Base-by-base conservation (phyloP, 2,797 vertebrate species). In the Champsocephalus gunnari region DNA sequence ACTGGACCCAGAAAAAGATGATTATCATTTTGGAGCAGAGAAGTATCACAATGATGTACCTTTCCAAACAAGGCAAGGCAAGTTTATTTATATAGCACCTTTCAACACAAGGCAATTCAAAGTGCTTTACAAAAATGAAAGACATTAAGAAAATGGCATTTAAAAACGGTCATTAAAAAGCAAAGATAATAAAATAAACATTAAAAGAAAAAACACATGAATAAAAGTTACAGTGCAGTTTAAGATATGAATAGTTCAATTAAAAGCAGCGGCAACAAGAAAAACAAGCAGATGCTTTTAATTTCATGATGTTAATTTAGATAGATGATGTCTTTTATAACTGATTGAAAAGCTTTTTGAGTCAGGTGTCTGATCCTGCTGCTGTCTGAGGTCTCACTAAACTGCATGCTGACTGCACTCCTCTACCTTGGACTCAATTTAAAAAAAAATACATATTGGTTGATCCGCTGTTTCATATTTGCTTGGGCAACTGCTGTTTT, bases 391-490 rank as follows among this genome's bases (percentile, higher is more conserved):
- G 41, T 60, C n/a, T 51, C 12, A 16, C 13, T 64, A 38, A 16
- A 57, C 54, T 12, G 19, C 65, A 50, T 1, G 12, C 34, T 62
- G 57, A 43, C 28, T 70, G 41, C 21, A 11, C 17, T 47, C 24
- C 13, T 47, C n/a, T 32, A 51, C 71, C 50, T 71, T 38, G 28
- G 21, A 71, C 44, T 62, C 38, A 28, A 21, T 74, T 77, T 28
- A 59, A 63, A 73, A 59, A 63, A 73, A 59, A 57, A 28, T 24
- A 5, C 34, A 12, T 45, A 61, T 72, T 12, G 13, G 32, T 66
- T 49, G 1, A 80, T 75, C 34, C 43, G 19, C 38, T 76, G 24
- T 51, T 56, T 43, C 12, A 19, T 41, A 63, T 53, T 65, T 73
- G 41, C 34, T 55, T 47, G 19, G 55, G 54, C 70, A 8, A 47